phyloP scores from a whole-genome alignment of 2,888 invertebrate species.

The Drosophila colorata region DNA sequence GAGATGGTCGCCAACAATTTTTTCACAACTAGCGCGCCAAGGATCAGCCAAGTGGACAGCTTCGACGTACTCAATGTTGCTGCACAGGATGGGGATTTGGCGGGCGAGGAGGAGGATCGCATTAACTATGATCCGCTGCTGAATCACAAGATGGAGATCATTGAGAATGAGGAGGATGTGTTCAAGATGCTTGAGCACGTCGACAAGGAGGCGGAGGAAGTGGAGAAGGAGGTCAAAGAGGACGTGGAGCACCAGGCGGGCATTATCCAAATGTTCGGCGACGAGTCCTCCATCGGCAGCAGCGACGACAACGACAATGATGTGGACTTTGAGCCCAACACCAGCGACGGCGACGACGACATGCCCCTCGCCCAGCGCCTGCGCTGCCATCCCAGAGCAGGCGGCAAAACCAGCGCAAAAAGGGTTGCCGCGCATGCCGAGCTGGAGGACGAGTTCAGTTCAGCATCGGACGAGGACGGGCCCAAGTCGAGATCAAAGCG shows the following conservation, averaged over 20 bases:
- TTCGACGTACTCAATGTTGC: constrained; percentile 64
- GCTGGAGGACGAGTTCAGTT: constrained; percentile 44
- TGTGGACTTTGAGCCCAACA: constrained; percentile 68
- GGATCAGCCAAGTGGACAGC: constrained; percentile 48
- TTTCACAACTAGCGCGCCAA: constrained; percentile 20
- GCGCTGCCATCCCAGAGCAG: constrained; percentile 18
- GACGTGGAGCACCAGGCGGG: constrained; percentile 38
- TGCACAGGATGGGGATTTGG: constrained; percentile 53
- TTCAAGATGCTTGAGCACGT: constrained; percentile 83
- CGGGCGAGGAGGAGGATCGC: constrained; percentile 78
- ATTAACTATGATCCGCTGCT: constrained; percentile 80
- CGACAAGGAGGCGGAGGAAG: constrained; percentile 77
- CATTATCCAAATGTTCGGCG: constrained; percentile 39
- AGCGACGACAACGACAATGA: constrained; percentile 65
- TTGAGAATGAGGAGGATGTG: constrained; percentile 82
- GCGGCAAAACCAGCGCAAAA: constrained; percentile 2
- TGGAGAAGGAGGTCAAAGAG: constrained; percentile 57
- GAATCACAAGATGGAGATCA: constrained; percentile 80
- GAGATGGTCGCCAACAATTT: constrained; percentile 60
- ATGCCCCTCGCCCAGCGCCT: constrained; percentile 76
- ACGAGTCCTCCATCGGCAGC: constrained; percentile 54
- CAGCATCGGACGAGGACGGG: constrained; percentile 46
- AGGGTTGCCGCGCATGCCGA: constrained; percentile 32
- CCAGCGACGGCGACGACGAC: constrained; percentile 77
- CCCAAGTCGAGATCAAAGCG: constrained; percentile 60